A percentile compares a stretch with the other conserved stretches of the same genome.
These are phyloP conservation scores for Peromyscus aztecus DNA, from an alignment of 2,797 vertebrate genomes.

Conservation along the genomic window DNA sequence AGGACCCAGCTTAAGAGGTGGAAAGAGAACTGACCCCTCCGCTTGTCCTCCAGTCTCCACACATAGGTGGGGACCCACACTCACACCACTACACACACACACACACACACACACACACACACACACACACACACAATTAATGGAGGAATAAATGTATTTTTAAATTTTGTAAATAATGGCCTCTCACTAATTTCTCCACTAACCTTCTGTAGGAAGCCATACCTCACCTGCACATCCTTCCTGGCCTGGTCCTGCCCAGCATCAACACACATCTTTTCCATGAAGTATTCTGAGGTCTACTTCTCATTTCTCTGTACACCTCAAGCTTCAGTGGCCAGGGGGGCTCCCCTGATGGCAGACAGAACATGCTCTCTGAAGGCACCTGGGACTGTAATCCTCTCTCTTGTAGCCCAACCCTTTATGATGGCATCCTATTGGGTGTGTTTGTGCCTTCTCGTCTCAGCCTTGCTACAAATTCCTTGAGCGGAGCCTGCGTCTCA, in stretches of 20 bases:
- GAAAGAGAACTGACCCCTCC: background rate
- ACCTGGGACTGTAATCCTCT: background rate
- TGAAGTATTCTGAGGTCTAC: background rate
- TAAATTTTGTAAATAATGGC: background rate
- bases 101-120: background rate
- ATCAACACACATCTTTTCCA: background rate
- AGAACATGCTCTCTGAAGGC: background rate
- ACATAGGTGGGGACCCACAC: background rate
- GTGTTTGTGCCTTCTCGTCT: background rate
- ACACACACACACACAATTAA: background rate
- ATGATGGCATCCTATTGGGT: background rate
- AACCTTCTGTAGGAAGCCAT: background rate
- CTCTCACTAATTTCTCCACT: background rate
- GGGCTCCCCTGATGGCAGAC: background rate
- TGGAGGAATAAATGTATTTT: background rate
- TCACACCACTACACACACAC: background rate
- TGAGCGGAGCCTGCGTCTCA: background rate
- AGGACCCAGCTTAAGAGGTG: background rate
- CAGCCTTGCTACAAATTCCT: constrained; percentile 3
- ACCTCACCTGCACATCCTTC: background rate
- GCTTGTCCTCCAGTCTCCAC: background rate
- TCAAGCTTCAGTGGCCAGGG: background rate
- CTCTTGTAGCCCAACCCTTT: constrained; percentile 15
- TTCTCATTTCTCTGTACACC: background rate
- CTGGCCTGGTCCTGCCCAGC: background rate